Evolutionary conservation across 2,888 invertebrate genomes (phyloP), one percentile per base, ranked within the genome.

Genomic region (Cartodere bifasciata): DNA sequence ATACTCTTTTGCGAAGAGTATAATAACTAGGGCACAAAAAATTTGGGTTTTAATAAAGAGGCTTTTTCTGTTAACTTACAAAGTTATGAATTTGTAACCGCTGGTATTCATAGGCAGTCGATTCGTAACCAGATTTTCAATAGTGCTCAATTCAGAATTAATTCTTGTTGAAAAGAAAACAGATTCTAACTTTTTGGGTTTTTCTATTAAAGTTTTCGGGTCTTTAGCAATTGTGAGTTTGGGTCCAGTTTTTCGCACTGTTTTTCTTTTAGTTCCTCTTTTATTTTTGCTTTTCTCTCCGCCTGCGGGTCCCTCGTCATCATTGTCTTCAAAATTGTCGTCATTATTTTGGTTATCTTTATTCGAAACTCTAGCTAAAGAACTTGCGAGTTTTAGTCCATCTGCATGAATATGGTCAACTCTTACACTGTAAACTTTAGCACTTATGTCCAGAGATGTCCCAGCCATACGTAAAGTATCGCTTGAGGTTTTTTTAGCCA

Each of bases 371-470:
- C 50, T 41, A 2, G 50, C 70, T 29, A 79, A 58, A 2, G 75
- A 80, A 1, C 75, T 73, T 1, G 76, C 75, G 62, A 90, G 77
- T 50, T 84, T 81, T 40, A 85, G 62, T 2, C 82, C 78, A 50
- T 86, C 83, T 23, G 74, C 67, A 54, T 90, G 80, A 6, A 90
- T 72, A 20, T 78, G 78, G 57, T 92, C 91, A 0, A 92, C 91
- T 36, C 90, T 68, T 36, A 79, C 73, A 0, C 85, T 79, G 57
- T 91, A 91, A 29, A 91, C 87, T 53, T 85, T 83, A 1, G 86
- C 75, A 5, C 88, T 84, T 0, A 88, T 88, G 55, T 91, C 91
- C 28, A 92, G 62, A 1, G 90, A 80, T 1, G 81, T 80, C 27
- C 86, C 82, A 2, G 85, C 88, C 7, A 85, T 75, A 69, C 85